Base-by-base conservation (phyloP, 1,140 invertebrate species). In the Lycorma delicatula region DNA sequence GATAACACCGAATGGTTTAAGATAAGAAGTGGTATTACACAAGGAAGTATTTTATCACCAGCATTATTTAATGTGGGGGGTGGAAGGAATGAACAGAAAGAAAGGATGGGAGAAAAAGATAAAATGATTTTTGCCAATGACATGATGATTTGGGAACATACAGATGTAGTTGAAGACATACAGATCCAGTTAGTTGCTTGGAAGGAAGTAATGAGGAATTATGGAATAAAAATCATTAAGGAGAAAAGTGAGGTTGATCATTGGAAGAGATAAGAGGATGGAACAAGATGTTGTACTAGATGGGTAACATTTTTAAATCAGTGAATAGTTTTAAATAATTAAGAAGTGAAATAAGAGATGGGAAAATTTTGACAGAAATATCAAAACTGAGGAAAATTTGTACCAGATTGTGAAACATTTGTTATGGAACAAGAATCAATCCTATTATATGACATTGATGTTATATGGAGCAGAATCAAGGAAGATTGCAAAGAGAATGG, bases 101-200 rank as follows among this genome's bases (percentile, higher is more conserved):
- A n/a, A n/a, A n/a, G n/a, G n/a, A n/a, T n/a, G n/a, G n/a, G n/a
- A n/a, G n/a, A n/a, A n/a, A n/a, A n/a, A n/a, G n/a, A n/a, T n/a
- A n/a, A n/a, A n/a, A n/a, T n/a, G n/a, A n/a, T n/a, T n/a, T n/a
- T n/a, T n/a, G n/a, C n/a, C n/a, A n/a, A n/a, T n/a, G n/a, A n/a
- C n/a, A n/a, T n/a, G n/a, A n/a, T n/a, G n/a, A n/a, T n/a, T n/a
- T n/a, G n/a, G n/a, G 41, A 22, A 44, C 7, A n/a, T n/a, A n/a
- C n/a, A n/a, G 16, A 44, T 20, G n/a, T 20, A 9, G 1, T 22
- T 44, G 41, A 44, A 22, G 41, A 44, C 23, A 22, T 44, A 44
- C 41, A 44, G 41, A 44, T 44, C 4, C 41, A 44, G 41, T 44
- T 44, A 22, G 41, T 7, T 44, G 41, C 41, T 44, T 44, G 41